Conservation (phyloP, 2,797 vertebrate species). For the Hozukius guyotensis region DNA sequence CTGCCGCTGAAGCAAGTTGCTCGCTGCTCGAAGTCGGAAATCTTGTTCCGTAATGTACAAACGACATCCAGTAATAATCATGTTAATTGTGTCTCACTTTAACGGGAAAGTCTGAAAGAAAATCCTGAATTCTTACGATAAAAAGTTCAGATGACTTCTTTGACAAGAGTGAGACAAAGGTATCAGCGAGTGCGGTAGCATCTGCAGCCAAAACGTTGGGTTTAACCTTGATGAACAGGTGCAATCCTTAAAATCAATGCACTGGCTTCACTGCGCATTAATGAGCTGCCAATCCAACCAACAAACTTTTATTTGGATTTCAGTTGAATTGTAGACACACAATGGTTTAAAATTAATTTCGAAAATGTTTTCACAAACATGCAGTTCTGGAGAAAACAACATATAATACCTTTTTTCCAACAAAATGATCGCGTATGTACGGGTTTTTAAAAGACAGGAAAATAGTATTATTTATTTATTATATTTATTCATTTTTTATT, state of each 20-base stretch:
- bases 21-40: background rate
- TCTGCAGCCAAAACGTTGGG: background rate
- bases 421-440: too few relatives aligned
- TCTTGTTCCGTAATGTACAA: background rate
- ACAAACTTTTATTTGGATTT: too few relatives aligned
- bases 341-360: too few relatives aligned
- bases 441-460: too few relatives aligned
- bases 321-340: too few relatives aligned
- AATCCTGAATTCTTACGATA: background rate
- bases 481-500: too few relatives aligned
- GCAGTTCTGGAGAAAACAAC: too few relatives aligned
- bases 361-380: too few relatives aligned
- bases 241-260: background rate
- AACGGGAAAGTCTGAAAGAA: background rate
- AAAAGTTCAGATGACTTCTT: background rate
- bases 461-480: too few relatives aligned
- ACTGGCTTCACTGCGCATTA: too few relatives aligned
- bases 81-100: background rate
- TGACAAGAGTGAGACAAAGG: background rate
- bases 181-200: background rate
- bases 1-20: slow-evolving; percentile 23
- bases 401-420: too few relatives aligned
- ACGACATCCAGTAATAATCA: background rate
- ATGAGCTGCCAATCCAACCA: too few relatives aligned
- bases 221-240: background rate